phyloP scores from a whole-genome alignment of 2,888 invertebrate genomes.

The Heteromyza rotundicornis region DNA sequence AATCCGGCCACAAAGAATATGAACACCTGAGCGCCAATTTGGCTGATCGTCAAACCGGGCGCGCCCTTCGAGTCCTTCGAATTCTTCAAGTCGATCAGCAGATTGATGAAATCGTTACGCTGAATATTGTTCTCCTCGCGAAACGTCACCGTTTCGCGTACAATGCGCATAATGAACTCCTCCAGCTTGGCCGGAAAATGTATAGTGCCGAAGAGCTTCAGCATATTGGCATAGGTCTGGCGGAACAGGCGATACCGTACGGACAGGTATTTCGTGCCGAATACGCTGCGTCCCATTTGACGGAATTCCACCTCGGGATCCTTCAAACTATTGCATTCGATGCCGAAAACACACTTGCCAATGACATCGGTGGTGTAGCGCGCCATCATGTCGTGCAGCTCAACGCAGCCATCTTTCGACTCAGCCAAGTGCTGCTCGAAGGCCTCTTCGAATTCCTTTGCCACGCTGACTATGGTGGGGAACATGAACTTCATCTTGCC shows the following conservation, averaged over 20 bases:
- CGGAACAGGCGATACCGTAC: constrained; percentile 39
- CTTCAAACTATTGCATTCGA: constrained; percentile 61
- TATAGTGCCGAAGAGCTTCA: constrained; percentile 33
- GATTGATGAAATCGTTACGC: constrained; percentile 48
- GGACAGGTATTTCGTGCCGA: constrained; percentile 33
- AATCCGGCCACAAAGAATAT: constrained; percentile 66
- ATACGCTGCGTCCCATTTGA: constrained; percentile 35
- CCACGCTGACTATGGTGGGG: constrained; percentile 50
- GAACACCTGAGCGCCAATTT: constrained; percentile 66
- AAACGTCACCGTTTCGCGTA: constrained; percentile 40
- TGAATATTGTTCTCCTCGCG: constrained; percentile 40
- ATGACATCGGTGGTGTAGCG: constrained; percentile 65
- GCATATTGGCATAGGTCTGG: constrained; percentile 26
- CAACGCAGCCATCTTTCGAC: constrained; percentile 36
- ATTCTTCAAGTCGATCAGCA: constrained; percentile 45
- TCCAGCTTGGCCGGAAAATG: constrained; percentile 13
- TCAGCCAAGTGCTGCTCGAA: constrained; percentile 25
- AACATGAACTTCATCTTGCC: constrained; percentile 65
- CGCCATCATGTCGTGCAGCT: constrained; percentile 61
- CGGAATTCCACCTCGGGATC: constrained; percentile 58
- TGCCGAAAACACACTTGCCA: constrained; percentile 63
- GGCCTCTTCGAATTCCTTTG: constrained; percentile 34
- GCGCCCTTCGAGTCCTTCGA: constrained; percentile 24
- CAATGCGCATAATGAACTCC: constrained; percentile 40
- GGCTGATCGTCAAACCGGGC: constrained; percentile 56